Conservation (phyloP, 2,797 vertebrate genomes). For the Typhlichthys eigenmanni region DNA sequence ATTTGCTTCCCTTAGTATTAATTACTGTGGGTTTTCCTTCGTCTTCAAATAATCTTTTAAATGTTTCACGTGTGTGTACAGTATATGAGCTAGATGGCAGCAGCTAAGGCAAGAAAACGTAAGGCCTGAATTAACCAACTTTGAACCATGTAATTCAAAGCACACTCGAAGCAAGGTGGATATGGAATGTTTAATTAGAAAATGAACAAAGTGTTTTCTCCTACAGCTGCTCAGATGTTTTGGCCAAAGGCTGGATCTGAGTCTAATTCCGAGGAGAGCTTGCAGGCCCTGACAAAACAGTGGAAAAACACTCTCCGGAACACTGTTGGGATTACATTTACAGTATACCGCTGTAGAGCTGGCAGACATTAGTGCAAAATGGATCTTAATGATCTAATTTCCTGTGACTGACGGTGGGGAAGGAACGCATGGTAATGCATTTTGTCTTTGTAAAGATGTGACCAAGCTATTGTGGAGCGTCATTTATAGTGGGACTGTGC, state of each 20-base stretch:
- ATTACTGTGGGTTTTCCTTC: no score
- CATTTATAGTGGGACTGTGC: no score
- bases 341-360: conserved; percentile 42
- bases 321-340: conserved; percentile 61
- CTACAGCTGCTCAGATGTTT: conserved; percentile 58
- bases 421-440: no score
- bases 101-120: no score
- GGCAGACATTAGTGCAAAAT: conserved; percentile 35
- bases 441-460: no score
- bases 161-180: conserved; percentile 40
- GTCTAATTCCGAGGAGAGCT: conserved; percentile 57
- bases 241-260: conserved; percentile 54
- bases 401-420: neutral
- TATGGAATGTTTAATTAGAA: conserved; percentile 58
- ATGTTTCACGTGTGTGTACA: no score
- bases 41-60: no score
- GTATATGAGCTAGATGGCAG: no score
- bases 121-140: no score
- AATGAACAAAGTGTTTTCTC: conserved; percentile 49
- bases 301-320: conserved; percentile 38
- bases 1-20: no score
- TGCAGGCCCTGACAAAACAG: conserved; percentile 35
- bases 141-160: conserved; percentile 29
- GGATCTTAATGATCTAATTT: conserved; percentile 45
- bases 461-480: no score